Evolutionary conservation across 2,113 vertebrate genomes (phyloP).

Genomic region (Tetraodon nigroviridis): DNA sequence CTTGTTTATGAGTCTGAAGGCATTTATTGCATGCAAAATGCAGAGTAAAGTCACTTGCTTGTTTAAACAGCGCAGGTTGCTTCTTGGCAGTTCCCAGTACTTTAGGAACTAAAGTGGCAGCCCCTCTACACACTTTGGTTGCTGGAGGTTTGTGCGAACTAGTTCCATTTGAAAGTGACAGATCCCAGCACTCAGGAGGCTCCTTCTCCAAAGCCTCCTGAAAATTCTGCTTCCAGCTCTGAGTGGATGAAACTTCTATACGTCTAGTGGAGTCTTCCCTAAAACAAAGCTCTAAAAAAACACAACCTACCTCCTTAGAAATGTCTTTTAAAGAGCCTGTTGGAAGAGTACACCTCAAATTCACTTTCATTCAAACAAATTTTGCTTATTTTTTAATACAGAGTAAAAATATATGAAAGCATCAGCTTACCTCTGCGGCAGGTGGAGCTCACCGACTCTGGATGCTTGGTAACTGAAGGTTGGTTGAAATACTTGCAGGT

Average conservation of each 20-base stretch:
- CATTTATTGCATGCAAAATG: neutral
- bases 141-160: slow-evolving; percentile 39
- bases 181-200: slow-evolving; percentile 83
- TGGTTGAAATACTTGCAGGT: slow-evolving; percentile 87
- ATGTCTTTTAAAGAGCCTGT: slow-evolving; percentile 71
- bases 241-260: slow-evolving; percentile 55
- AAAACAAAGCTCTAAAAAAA: slow-evolving; percentile 64
- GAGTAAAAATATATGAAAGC: neutral
- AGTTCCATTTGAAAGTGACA: slow-evolving; percentile 56
- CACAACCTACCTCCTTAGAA: slow-evolving; percentile 80
- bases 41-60: slow-evolving; percentile 42
- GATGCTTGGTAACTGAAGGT: slow-evolving; percentile 60
- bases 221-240: slow-evolving; percentile 76
- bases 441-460: neutral
- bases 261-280: slow-evolving; percentile 80
- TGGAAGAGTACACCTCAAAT: slow-evolving; percentile 1
- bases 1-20: neutral
- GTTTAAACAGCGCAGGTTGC: slow-evolving; percentile 35
- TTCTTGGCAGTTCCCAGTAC: slow-evolving; percentile 48
- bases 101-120: slow-evolving; percentile 75
- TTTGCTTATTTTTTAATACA: neutral
- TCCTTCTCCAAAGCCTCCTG: slow-evolving; percentile 73
- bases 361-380: neutral
- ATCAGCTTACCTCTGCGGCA: slow-evolving; percentile 38
- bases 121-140: slow-evolving; percentile 78